Base-by-base conservation (phyloP, 2,113 vertebrate genomes). In the Grallaria varia region DNA sequence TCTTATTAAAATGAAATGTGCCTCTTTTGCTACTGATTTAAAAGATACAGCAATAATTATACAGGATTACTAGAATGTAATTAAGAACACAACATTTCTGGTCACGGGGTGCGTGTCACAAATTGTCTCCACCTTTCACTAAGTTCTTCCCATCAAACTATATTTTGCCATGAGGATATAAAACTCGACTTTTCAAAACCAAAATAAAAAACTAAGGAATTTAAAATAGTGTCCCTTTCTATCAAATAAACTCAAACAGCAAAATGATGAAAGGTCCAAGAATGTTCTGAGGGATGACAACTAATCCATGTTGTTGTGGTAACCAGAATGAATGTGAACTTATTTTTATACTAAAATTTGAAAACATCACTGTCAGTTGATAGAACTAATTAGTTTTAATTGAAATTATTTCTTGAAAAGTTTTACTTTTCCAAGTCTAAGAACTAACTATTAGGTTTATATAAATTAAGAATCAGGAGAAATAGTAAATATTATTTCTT, bases 281-380 rank as follows among this genome's bases (percentile, higher is more conserved):
- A 90, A 88, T 76, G 52, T 88, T 93, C 85, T 80, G 68, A 94
- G 62, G 33, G 52, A 91, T 89, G 79, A 81, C 87, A 94, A 83
- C 60, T 90, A 92, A 95, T 67, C 74, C 78, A 89, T 93, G 82
- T 68, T 95, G 78, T 78, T 88, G 86, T 93, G 90, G 87, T 84
- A 97, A 95, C 92, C 73, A 87, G 84, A 95, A 85, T 95, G 95
- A 95, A 92, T 52, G 58, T 62, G 97, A 97, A 95, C 62, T 94
- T 95, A 93, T 95, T 84, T 95, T 96, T 97, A 87, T 66, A 88
- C 91, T 69, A 95, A 84, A 96, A 94, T 90, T 95, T 87, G 91
- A 94, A 97, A 97, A 93, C 59, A 87, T 93, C 84, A 86, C 45
- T 97, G 82, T 94, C 95, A 97, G 87, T 69, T 90, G 82, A 60